Base-by-base conservation (phyloP, 1,140 invertebrate species). In the Euglossa dilemma region DNA sequence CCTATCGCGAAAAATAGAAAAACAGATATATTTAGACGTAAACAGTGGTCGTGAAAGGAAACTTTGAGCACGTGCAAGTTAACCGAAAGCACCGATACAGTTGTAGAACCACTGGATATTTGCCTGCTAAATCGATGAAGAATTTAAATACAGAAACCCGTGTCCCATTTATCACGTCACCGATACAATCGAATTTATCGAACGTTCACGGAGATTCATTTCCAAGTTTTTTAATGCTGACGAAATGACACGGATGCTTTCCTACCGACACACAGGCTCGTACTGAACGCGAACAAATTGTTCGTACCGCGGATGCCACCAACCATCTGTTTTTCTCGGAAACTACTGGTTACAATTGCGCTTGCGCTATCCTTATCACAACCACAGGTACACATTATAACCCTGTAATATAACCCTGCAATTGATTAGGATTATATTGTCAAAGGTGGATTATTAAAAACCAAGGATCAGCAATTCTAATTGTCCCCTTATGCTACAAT, bases 281-380 rank as follows among this genome's bases (percentile, higher is more conserved):
- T 52, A 63, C 64, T 71, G 61, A 47, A 45, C 36, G 57, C 83
- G 69, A 78, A 81, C 69, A 63, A 87, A 52, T 45, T 72, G 50
- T 64, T 70, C n/a, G 25, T 78, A 63, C 47, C 56, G 36, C 66
- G 79, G 61, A 74, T 64, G 52, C 52, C 54, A 59, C 16, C 64
- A 43, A 76, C 50, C 80, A 83, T 86, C 70, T 78, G 73, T 54
- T 74, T 67, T 79, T 71, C 80, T 66, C 14, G 63, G 52, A 66
- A 81, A 47, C 20, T 64, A 63, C 43, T 74, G 43, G 72, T 57
- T 75, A 74, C 20, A 57, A 57, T 43, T 52, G 80, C 80, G 80
- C 80, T 57, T 81, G 80, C 80, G 80, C 80, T 23, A 57, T 8
- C n/a, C 20, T n/a, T 76, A 47, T 61, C 66, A n/a, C 75, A 20